Conservation (phyloP, 2,888 invertebrate species). For the Cantharis rustica region DNA sequence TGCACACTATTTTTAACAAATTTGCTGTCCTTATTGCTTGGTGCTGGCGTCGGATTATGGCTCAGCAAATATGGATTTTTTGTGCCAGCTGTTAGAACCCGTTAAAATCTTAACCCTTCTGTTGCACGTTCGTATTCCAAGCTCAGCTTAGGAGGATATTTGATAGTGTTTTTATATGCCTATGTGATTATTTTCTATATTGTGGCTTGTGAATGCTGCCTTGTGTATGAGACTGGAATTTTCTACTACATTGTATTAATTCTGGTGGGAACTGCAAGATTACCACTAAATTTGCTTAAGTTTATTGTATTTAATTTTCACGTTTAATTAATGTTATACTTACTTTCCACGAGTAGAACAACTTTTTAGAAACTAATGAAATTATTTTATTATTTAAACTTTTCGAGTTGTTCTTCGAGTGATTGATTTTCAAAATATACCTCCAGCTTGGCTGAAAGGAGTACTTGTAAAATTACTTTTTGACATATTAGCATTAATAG, state of each 20-base stretch:
- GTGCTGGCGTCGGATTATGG: slow-evolving; percentile 89
- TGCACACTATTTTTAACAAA: slow-evolving; percentile 90
- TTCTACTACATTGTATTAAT: slow-evolving; percentile 34
- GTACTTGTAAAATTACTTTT: slow-evolving; percentile 19
- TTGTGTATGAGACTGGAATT: slow-evolving; percentile 53
- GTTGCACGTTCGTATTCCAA: slow-evolving; percentile 28
- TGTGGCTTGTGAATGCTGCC: slow-evolving; percentile 50
- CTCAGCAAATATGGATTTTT: slow-evolving; percentile 61
- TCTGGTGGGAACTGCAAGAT: slow-evolving; percentile 6
- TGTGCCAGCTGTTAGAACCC: slow-evolving; percentile 53
- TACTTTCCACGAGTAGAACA: slow-evolving; percentile 6
- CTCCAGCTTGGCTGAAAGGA: slow-evolving; percentile 21
- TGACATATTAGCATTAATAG: slow-evolving; percentile 14
- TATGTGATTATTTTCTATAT: slow-evolving; percentile 43
- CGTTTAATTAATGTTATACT: neutral
- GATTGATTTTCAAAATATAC: slow-evolving; percentile 5
- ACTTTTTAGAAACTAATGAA: slow-evolving; percentile 1
- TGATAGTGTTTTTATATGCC: slow-evolving; percentile 41
- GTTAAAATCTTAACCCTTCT: slow-evolving; percentile 40
- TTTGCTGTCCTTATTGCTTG: slow-evolving; percentile 85
- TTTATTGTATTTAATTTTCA: slow-evolving; percentile 9
- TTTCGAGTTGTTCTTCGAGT: slow-evolving; percentile 15
- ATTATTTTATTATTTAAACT: neutral
- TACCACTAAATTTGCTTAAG: slow-evolving; percentile 15
- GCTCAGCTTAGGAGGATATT: slow-evolving; percentile 31